These are phyloP conservation scores for Cisticola juncidis DNA, from an alignment of 2,113 vertebrate genomes.

Conservation along the genomic window DNA sequence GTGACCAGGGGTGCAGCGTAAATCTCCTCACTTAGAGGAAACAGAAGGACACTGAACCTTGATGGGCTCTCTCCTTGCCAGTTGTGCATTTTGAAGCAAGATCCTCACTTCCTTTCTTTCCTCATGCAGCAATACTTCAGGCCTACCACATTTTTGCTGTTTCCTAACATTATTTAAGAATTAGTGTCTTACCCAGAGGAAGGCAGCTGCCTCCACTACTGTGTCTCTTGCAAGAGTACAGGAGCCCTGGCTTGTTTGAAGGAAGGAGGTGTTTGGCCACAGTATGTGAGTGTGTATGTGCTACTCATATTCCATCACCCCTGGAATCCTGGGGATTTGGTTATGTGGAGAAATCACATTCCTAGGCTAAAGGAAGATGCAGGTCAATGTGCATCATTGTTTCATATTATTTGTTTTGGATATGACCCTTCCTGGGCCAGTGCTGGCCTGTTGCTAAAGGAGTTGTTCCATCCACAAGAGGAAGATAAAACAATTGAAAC, in stretches of 20 bases:
- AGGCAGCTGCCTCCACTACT: not conserved
- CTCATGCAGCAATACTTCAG: not conserved
- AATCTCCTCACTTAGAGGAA: not conserved
- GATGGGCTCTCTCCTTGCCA: not conserved
- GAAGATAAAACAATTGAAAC: not conserved
- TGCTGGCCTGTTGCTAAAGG: not conserved
- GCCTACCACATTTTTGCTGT: accelerated
- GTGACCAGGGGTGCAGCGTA: accelerated
- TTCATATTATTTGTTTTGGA: not conserved
- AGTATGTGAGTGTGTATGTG: not conserved
- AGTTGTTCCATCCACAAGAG: not conserved
- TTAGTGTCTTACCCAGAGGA: not conserved
- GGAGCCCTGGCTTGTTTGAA: not conserved
- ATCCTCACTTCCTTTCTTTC: not conserved
- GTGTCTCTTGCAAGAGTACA: not conserved
- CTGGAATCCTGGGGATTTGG: not conserved
- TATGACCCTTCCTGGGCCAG: not conserved
- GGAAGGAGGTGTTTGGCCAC: not conserved
- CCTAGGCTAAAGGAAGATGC: not conserved
- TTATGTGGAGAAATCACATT: not conserved
- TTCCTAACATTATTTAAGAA: not conserved
- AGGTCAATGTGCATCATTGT: not conserved
- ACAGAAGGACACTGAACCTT: not conserved
- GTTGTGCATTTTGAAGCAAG: not conserved
- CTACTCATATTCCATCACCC: not conserved